phyloP scores from a whole-genome alignment of 1,140 invertebrate species.

The Asobara japonica region DNA sequence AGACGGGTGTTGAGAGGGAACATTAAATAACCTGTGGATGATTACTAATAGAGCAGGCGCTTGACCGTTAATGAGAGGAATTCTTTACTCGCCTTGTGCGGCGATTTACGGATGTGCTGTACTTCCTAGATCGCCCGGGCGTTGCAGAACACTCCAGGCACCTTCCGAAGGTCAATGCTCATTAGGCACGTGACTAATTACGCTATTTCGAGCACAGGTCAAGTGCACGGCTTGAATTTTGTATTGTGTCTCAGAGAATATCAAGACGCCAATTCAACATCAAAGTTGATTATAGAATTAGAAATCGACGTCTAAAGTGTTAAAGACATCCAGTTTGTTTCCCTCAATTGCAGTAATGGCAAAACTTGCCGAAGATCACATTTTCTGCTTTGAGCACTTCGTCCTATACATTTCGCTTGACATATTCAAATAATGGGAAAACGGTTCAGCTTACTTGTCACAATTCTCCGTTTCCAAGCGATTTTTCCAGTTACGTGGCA shows the following conservation, averaged over 20 bases:
- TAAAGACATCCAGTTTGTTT: too few relatives aligned
- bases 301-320: too few relatives aligned
- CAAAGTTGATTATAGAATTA: too few relatives aligned
- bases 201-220: too few relatives aligned
- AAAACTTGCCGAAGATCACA: not conserved
- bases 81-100: not conserved
- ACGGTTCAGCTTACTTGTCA: not conserved
- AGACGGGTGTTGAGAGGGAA: conserved; percentile 8
- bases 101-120: conserved; percentile 1
- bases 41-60: not conserved
- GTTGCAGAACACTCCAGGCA: not conserved
- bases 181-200: not conserved
- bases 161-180: not conserved
- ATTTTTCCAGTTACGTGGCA: not conserved
- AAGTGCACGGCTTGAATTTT: not conserved
- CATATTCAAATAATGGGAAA: not conserved
- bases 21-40: conserved; percentile 13
- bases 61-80: conserved; percentile 10
- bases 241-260: not conserved
- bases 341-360: not conserved
- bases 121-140: not conserved
- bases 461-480: not conserved
- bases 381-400: not conserved
- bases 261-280: too few relatives aligned
- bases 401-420: not conserved